Evolutionary conservation across 2,888 invertebrate species (phyloP).

Genomic region (Electrophaes corylata): DNA sequence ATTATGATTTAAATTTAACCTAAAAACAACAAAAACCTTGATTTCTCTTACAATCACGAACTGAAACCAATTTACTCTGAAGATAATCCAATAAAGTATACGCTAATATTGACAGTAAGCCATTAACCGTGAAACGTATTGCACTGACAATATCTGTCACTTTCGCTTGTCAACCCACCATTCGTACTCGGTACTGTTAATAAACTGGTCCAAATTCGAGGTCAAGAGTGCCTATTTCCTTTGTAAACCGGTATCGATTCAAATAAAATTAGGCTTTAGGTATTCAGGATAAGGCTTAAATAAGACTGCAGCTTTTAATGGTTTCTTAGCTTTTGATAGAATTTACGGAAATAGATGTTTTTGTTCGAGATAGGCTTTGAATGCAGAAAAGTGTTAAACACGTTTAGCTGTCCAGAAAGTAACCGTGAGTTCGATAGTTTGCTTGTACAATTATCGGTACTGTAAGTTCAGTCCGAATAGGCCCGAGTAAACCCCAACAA

Average conservation of each 20-base stretch:
- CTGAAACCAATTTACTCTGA: constrained; percentile 16
- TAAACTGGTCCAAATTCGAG: constrained; percentile 44
- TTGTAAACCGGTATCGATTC: constrained; percentile 19
- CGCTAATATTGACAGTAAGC: constrained; percentile 32
- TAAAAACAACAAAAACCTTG: background rate
- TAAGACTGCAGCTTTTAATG: constrained; percentile 9
- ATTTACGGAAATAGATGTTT: constrained; percentile 37
- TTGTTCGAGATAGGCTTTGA: constrained; percentile 27
- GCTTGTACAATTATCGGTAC: no score
- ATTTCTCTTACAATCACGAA: constrained; percentile 6
- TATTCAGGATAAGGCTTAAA: constrained; percentile 31
- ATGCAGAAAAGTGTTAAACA: no score
- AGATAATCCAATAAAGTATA: constrained; percentile 28
- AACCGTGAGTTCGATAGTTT: no score
- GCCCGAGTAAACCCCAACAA: no score
- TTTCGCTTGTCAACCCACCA: constrained; percentile 39
- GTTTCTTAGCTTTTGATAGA: constrained; percentile 27
- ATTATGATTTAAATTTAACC: constrained; percentile 3
- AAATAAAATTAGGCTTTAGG: constrained; percentile 22
- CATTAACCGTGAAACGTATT: constrained; percentile 35
- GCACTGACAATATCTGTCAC: constrained; percentile 33
- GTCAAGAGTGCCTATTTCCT: constrained; percentile 58
- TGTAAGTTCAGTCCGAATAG: no score
- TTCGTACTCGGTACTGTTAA: constrained; percentile 38
- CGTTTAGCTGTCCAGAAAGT: no score